Conservation (phyloP, 2,113 vertebrate species). For the Eulacestoma nigropectus region DNA sequence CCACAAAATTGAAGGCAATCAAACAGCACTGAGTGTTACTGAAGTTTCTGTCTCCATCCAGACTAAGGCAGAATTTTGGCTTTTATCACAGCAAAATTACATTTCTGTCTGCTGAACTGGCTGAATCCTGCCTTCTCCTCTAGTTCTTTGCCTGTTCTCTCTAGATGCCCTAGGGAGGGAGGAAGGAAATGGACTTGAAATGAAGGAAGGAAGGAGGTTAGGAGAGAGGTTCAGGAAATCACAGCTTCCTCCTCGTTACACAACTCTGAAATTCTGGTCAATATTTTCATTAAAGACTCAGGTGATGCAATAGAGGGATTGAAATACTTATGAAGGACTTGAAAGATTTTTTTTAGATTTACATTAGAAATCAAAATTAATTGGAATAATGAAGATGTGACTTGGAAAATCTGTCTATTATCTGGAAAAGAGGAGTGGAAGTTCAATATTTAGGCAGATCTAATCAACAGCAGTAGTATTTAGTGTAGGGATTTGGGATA, state of each 20-base stretch:
- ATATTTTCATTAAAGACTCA: background rate
- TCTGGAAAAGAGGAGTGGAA: background rate
- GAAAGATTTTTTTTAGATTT: background rate
- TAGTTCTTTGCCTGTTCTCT: background rate
- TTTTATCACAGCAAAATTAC: background rate
- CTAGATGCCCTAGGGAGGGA: background rate
- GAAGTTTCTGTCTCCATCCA: slow-evolving; percentile 39
- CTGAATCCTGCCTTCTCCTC: background rate
- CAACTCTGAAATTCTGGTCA: background rate
- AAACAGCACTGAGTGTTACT: slow-evolving; percentile 28
- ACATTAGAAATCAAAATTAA: background rate
- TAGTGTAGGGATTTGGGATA: background rate
- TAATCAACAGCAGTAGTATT: background rate
- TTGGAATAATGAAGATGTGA: background rate
- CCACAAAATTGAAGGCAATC: background rate
- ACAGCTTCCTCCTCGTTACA: background rate
- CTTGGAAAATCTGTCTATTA: background rate
- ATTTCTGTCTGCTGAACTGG: background rate
- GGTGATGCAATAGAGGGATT: background rate
- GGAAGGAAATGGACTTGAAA: background rate
- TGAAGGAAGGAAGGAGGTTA: background rate
- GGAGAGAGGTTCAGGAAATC: background rate
- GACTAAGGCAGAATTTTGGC: slow-evolving; percentile 32
- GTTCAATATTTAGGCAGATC: background rate
- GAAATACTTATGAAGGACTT: background rate